phyloP scores from a whole-genome alignment of 2,888 invertebrate species.

The Drosophila glabriapex region DNA sequence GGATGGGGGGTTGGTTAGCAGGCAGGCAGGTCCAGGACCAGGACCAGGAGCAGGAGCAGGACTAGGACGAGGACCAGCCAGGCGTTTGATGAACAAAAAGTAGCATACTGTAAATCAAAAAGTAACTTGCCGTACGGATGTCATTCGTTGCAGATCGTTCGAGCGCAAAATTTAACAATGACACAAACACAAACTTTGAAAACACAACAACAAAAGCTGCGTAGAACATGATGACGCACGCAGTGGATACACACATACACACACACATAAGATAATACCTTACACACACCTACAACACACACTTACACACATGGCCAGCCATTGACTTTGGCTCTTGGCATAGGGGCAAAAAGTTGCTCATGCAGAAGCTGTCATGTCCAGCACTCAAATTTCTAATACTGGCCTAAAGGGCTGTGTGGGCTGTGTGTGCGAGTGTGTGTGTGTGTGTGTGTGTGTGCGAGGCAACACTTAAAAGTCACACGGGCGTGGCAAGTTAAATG shows the following conservation, averaged over 20 bases:
- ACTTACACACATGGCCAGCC: conserved; percentile 55
- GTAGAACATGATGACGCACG: conserved; percentile 68
- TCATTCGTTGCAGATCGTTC: conserved; percentile 81
- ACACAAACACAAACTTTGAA: conserved; percentile 77
- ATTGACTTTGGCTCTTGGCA: conserved; percentile 53
- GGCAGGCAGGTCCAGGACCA: conserved; percentile 21
- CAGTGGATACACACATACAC: conserved; percentile 48
- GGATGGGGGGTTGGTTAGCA: background rate
- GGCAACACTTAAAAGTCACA: conserved; percentile 80
- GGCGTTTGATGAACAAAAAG: conserved; percentile 79
- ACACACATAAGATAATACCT: conserved; percentile 72
- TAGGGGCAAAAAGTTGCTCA: conserved; percentile 77
- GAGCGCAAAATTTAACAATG: conserved; percentile 82
- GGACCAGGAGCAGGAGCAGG: background rate
- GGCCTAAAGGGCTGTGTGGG: conserved; percentile 39
- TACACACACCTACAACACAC: conserved; percentile 76
- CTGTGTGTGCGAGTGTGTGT: conserved; percentile 5
- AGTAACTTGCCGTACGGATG: conserved; percentile 81
- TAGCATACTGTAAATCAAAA: conserved; percentile 81
- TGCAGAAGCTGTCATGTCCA: conserved; percentile 83
- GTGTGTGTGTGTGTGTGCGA: conserved; percentile 26
- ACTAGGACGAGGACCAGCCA: conserved; percentile 31
- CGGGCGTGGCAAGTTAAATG: conserved; percentile 81
- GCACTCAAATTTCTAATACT: conserved; percentile 73
- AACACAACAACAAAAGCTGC: conserved; percentile 57